phyloP scores from a whole-genome alignment of 2,797 vertebrate species.

The Danio jaintianensis region DNA sequence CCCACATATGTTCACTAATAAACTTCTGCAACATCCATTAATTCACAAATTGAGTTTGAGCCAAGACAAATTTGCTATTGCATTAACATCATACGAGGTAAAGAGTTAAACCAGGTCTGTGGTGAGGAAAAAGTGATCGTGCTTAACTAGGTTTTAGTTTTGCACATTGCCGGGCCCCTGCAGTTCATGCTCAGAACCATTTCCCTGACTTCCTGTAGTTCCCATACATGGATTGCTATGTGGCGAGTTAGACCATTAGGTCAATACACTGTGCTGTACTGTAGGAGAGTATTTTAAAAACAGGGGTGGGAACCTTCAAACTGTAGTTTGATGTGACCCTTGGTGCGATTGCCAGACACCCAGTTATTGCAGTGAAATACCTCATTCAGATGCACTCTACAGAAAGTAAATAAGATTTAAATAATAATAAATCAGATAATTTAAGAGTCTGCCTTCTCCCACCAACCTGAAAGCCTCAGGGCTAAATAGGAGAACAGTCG shows the following conservation, averaged over 20 bases:
- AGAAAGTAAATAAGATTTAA: slow-evolving; percentile 81
- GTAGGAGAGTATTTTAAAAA: slow-evolving; percentile 29
- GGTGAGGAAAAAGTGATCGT: slow-evolving; percentile 40
- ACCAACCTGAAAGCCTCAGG: slow-evolving; percentile 26
- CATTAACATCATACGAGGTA: slow-evolving; percentile 44
- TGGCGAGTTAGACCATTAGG: slow-evolving; percentile 41
- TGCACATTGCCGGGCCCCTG: slow-evolving; percentile 50
- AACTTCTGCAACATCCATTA: slow-evolving; percentile 55
- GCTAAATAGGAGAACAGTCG: slow-evolving; percentile 76
- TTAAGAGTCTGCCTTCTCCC: slow-evolving; percentile 67
- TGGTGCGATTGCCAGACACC: slow-evolving; percentile 62
- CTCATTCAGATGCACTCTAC: slow-evolving; percentile 78
- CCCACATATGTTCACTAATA: slow-evolving; percentile 52
- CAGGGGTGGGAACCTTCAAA: slow-evolving; percentile 6
- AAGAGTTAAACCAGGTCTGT: slow-evolving; percentile 39
- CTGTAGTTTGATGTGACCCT: slow-evolving; percentile 24
- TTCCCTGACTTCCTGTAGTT: slow-evolving; percentile 48
- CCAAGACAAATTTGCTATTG: slow-evolving; percentile 48
- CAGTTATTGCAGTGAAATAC: slow-evolving; percentile 65
- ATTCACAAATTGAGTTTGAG: slow-evolving; percentile 45
- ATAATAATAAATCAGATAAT: slow-evolving; percentile 80
- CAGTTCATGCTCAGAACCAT: slow-evolving; percentile 46
- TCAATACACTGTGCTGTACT: slow-evolving; percentile 31
- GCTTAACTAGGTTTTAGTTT: slow-evolving; percentile 39
- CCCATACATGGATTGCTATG: slow-evolving; percentile 36